Evolutionary conservation across 1,140 invertebrate species (phyloP), one percentile per base, ranked within the genome.

Genomic region (Diprion similis): DNA sequence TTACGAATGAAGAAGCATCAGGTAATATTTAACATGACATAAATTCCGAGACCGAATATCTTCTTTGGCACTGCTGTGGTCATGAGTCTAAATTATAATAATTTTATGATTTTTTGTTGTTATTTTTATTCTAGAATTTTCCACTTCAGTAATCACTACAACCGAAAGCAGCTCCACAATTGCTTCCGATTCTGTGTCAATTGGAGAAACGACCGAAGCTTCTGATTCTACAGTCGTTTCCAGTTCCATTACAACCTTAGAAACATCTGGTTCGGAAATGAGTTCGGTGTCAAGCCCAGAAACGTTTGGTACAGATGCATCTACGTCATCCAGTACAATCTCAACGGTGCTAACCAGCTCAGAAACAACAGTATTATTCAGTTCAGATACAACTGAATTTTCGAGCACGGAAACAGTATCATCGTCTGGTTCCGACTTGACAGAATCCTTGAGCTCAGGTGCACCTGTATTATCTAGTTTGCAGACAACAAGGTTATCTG

Each of bases 211-310:
- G 45, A 71, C 65, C 0, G 66, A 66, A 72, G 73, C 77, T 76
- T 75, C 73, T 47, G 78, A 79, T 18, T 45, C 64, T 11, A 73
- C 77, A 13, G 72, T 71, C 13, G 71, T 75, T 24, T 78, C 75
- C 1, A 46, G 65, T n/a, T 70, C 79, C 8, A 66, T 6, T 37
- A 37, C 24, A 45, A 77, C 72, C 10, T 68, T 68, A 2, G 73
- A 73, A 10, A 71, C 73, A 66, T 72, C 76, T 10, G 24, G 45
- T 59, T 76, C 75, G 9, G 75, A 73, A 11, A 76, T 64, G 11
- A 75, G 71, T 66, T 76, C 68, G 10, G 74, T 37, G 24, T 37
- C 24, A 6, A 37, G 1, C 24, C 24, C 75, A 37, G 24, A 37
- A 10, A 66, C 66, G 11, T 67, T 70, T 17, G 66, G 37, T n/a